Evolutionary conservation across 2,113 vertebrate species (phyloP), one percentile per base, ranked within the genome.

Genomic region (Aspiorhynchus laticeps): DNA sequence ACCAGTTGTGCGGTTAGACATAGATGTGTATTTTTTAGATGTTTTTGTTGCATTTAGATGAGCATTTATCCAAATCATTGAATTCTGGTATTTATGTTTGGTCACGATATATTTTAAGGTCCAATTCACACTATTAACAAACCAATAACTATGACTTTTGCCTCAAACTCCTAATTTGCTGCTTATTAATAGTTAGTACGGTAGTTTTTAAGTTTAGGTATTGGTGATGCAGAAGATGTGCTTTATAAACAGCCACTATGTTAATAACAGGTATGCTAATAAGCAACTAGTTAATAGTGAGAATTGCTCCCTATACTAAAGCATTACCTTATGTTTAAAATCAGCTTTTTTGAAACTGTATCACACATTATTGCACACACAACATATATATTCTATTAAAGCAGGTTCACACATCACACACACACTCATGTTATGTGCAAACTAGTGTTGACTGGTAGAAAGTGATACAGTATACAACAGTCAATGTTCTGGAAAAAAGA

Each of bases 401-500:
- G 56, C 78, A 43, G 21, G 36, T 46, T 15, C 53, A 53, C 28
- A 53, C 24, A 53, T 31, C 48, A 59, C 9, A 53, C 87, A 84
- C 46, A 48, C 12, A 80, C 80, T 12, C 51, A 59, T 89, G 88
- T 86, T 67, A 91, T 91, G 89, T 61, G 77, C 85, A 90, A 91
- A 88, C 56, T 88, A 31, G 90, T 81, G 87, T 89, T 48, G 2
- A 24, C 24, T 83, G 89, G 90, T 90, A 90, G 73, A 48, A 46
- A 87, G 86, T 87, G 46, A 89, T 85, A 73, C 28, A 21, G 69
- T 2, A 51, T 87, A 88, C 87, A 89, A 89, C 88, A 88, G 85
- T 48, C 67, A 87, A 14, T 69, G 88, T 91, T 89, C 88, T 87
- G 80, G 87, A 93, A 92, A 90, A 59, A 87, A 80, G 11, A 81